Conservation (phyloP, 2,797 vertebrate species). For the Chaetodon trifasciatus region DNA sequence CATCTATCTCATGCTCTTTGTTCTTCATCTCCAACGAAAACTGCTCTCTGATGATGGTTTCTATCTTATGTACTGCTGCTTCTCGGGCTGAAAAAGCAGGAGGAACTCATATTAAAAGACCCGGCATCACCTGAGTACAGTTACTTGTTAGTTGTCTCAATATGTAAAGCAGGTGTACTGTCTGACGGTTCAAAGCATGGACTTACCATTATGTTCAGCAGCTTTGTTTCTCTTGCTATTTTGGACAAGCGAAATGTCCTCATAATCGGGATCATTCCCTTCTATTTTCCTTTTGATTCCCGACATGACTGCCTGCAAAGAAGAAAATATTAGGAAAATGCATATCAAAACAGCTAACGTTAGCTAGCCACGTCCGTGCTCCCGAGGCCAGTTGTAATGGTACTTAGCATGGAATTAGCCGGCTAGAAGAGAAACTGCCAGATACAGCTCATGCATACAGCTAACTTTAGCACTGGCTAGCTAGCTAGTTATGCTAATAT, state of each 20-base stretch:
- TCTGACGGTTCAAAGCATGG: not conserved
- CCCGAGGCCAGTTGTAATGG: slow-evolving; percentile 12
- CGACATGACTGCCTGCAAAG: slow-evolving; percentile 87
- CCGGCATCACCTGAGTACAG: not conserved
- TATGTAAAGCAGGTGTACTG: slow-evolving; percentile 27
- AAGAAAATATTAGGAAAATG: not conserved
- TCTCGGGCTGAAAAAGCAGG: slow-evolving; percentile 88
- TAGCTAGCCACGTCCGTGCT: slow-evolving; percentile 8
- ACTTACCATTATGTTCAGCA: slow-evolving; percentile 92
- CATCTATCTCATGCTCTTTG: slow-evolving; percentile 98
- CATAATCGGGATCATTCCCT: slow-evolving; percentile 96
- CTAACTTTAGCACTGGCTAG: slow-evolving; percentile 39
- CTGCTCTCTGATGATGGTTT: slow-evolving; percentile 96
- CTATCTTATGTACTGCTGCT: slow-evolving; percentile 95
- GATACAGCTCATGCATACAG: slow-evolving; percentile 14
- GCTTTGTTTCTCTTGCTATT: slow-evolving; percentile 93
- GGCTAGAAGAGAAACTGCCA: slow-evolving; percentile 34
- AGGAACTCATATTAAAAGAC: not conserved
- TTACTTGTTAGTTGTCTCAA: slow-evolving; percentile 16
- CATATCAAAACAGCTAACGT: not conserved
- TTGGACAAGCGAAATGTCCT: slow-evolving; percentile 90
- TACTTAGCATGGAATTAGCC: slow-evolving; percentile 54
- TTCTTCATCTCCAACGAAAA: slow-evolving; percentile 98
- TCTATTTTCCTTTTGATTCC: slow-evolving; percentile 96
- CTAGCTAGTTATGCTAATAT: slow-evolving; percentile 41